Conservation (phyloP, 2,888 invertebrate genomes). For the Spodoptera exigua region DNA sequence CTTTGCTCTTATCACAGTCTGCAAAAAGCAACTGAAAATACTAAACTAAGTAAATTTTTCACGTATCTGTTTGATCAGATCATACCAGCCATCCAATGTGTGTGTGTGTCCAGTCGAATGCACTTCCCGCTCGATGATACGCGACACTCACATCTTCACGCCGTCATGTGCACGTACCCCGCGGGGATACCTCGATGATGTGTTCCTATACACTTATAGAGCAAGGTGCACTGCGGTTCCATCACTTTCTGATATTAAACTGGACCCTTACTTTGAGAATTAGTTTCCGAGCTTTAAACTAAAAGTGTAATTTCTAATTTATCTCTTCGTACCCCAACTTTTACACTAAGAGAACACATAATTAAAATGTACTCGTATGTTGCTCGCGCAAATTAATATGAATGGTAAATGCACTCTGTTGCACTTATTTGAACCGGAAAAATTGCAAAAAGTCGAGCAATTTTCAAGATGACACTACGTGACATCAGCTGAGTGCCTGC, state of each 20-base stretch:
- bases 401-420: too few species aligned
- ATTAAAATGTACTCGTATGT: too few species aligned
- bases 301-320: too few species aligned
- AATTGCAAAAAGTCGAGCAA: conserved; percentile 20
- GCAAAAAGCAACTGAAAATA: too few species aligned
- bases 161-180: conserved; percentile 8
- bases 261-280: not conserved
- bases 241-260: conserved; percentile 1
- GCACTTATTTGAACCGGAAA: conserved; percentile 1
- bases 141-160: conserved; percentile 13
- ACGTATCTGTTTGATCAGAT: too few species aligned
- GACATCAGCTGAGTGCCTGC: conserved; percentile 39
- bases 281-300: too few species aligned
- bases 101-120: conserved; percentile 8
- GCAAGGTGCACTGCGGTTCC: not conserved
- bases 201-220: conserved; percentile 19
- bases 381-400: too few species aligned
- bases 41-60: too few species aligned
- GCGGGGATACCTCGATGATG: conserved; percentile 10
- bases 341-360: too few species aligned
- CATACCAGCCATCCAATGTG: conserved; percentile 6
- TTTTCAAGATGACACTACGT: conserved; percentile 32
- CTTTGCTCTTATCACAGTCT: too few species aligned
- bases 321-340: too few species aligned
- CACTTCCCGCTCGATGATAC: conserved; percentile 26